Evolutionary conservation across 2,888 invertebrate genomes (phyloP).

Genomic region (Troides oblongomaculatus): DNA sequence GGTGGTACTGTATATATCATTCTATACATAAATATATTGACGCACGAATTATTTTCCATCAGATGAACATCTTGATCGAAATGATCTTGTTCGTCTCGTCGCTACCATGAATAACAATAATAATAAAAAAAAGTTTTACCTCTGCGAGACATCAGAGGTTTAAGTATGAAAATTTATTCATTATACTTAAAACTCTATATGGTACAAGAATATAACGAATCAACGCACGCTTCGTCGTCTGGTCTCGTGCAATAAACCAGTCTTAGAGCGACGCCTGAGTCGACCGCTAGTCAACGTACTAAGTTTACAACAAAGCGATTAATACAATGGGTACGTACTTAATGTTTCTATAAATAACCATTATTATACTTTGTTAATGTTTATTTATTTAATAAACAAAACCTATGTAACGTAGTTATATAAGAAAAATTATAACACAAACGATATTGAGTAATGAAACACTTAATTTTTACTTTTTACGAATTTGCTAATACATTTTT

Average conservation of each 20-base stretch:
- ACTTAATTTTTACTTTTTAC: too few relatives aligned
- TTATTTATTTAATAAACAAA: not conserved
- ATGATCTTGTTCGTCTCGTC: not conserved
- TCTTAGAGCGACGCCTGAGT: conserved; percentile 28
- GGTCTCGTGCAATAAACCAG: conserved; percentile 29
- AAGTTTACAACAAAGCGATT: conserved; percentile 9
- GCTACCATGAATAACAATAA: not conserved
- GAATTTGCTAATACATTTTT: not conserved
- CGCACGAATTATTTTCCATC: too few relatives aligned
- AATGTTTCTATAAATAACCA: not conserved
- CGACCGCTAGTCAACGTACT: conserved; percentile 14
- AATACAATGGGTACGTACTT: conserved; percentile 32
- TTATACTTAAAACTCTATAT: conserved; percentile 9
- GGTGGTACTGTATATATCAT: too few relatives aligned
- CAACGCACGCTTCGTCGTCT: conserved; percentile 8
- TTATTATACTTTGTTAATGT: not conserved
- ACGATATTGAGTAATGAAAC: too few relatives aligned
- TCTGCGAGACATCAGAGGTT: conserved; percentile 9
- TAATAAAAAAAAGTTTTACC: not conserved
- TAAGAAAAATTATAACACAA: not conserved
- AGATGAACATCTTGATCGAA: too few relatives aligned
- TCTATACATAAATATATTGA: too few relatives aligned
- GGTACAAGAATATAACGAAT: conserved; percentile 8
- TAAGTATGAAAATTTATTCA: conserved; percentile 6
- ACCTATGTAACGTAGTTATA: not conserved